Evolutionary conservation across 2,888 invertebrate species (phyloP), one percentile per base, ranked within the genome.

Genomic region (Camponotus fellah): DNA sequence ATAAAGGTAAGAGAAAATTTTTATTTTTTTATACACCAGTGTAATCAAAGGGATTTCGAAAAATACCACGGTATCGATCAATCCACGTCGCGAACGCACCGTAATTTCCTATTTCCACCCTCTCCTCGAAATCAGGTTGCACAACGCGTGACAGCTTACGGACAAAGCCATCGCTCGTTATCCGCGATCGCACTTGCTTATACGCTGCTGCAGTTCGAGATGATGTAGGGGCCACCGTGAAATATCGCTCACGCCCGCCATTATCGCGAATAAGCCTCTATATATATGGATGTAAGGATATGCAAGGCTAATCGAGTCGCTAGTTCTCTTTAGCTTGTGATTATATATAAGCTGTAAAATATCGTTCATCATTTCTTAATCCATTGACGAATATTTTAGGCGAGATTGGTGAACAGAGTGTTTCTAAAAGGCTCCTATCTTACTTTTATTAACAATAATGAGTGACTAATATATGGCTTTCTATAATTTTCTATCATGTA

Each of bases 121-220:
- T 90, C 88, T 87, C 81, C 91, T 87, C 87, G 87, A 88, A 91
- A 91, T 90, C 87, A 83, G 75, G 82, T 77, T 69, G 58, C 82
- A 82, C 85, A 80, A 68, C 82, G 64, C 86, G 88, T 86, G 84
- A 89, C 91, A 86, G 84, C 82, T 80, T 68, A 60, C 75, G 88
- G 85, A 90, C 90, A 87, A 88, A 90, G 87, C 89, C 71, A 83
- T 66, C 49, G 80, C 84, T 84, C 82, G 88, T 89, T 91, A 89
- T 90, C 88, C 87, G 69, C 86, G 91, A 91, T 91, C 90, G 86
- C 74, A 90, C 89, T 91, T 92, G 91, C 91, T 80, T 80, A 91
- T 91, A 89, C 85, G 90, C 85, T 85, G 92, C 85, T 85, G 92
- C 85, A 90, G 92, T 84, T 86, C 68, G 83, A 80, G 64, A 82